These are phyloP conservation scores for Nomada flava DNA, from an alignment of 2,888 invertebrate genomes.

Conservation along the genomic window DNA sequence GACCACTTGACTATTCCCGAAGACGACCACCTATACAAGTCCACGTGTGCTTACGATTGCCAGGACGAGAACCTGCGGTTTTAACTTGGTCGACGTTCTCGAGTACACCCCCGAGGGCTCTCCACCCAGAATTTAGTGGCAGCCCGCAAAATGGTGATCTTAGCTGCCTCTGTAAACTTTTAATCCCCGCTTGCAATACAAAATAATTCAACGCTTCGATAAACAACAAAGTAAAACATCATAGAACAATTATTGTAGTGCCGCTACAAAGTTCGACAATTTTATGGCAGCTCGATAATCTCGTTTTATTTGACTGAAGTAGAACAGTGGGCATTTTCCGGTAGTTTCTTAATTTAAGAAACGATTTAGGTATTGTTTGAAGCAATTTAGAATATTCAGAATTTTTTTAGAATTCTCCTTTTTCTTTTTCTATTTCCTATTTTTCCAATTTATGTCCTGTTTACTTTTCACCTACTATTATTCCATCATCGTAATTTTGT, in stretches of 20 bases:
- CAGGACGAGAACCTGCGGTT: constrained; percentile 29
- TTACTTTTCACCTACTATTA: constrained; percentile 37
- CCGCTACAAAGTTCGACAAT: constrained; percentile 8
- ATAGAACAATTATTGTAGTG: constrained; percentile 28
- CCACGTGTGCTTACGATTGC: constrained; percentile 35
- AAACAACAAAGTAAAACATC: not conserved
- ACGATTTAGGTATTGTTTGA: no score
- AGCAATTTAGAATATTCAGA: no score
- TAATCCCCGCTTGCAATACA: constrained; percentile 37
- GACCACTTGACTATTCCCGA: not conserved
- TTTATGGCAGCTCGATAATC: constrained; percentile 43
- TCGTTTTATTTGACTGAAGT: constrained; percentile 32
- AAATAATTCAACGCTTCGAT: constrained; percentile 37
- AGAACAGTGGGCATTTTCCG: constrained; percentile 13
- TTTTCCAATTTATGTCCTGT: not conserved
- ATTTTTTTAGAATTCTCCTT: no score
- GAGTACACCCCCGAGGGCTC: constrained; percentile 25
- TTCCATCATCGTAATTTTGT: not conserved
- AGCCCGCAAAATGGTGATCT: constrained; percentile 33
- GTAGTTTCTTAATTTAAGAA: no score
- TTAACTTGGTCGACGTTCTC: constrained; percentile 26
- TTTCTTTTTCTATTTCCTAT: no score
- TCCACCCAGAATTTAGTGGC: constrained; percentile 40
- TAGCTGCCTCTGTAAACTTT: constrained; percentile 51
- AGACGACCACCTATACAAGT: not conserved